Evolutionary conservation across 2,888 invertebrate species (phyloP).

Genomic region (Hecatera dysodea): DNA sequence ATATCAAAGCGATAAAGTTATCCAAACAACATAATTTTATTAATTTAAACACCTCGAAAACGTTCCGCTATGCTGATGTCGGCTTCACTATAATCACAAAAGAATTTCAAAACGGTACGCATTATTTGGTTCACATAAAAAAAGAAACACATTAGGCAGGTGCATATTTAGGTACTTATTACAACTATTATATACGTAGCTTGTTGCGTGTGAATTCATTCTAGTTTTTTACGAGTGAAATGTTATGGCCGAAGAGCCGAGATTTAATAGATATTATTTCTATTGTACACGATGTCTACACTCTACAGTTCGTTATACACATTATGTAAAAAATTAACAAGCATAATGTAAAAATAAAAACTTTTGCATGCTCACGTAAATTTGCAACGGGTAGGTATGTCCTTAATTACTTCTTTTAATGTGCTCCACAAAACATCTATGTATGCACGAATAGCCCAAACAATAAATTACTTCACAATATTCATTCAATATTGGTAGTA

Average conservation of each 20-base stretch:
- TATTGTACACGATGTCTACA: constrained; percentile 11
- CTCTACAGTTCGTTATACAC: constrained; percentile 4
- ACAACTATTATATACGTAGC: constrained; percentile 50
- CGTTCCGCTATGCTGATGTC: constrained; percentile 30
- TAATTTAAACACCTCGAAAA: constrained; percentile 16
- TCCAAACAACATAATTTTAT: constrained; percentile 15
- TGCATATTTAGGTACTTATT: constrained; percentile 35
- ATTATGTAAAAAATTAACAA: constrained; percentile 1
- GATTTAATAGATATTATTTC: constrained; percentile 46
- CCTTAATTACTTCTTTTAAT: neutral
- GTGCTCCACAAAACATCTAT: neutral
- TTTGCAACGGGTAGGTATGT: neutral
- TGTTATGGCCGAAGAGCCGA: constrained; percentile 44
- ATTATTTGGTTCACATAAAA: constrained; percentile 43
- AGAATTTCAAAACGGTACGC: constrained; percentile 48
- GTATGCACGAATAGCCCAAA: neutral
- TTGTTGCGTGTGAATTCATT: constrained; percentile 64
- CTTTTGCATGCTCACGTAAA: neutral
- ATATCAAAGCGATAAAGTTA: constrained; percentile 16
- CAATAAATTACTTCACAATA: constrained; percentile 1
- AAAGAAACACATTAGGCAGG: constrained; percentile 30
- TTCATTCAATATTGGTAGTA: neutral
- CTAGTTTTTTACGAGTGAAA: constrained; percentile 58
- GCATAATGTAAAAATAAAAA: neutral
- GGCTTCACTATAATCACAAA: constrained; percentile 28